These are phyloP conservation scores for Acleris holmiana DNA, from an alignment of 2,888 invertebrate species.

Conservation along the genomic window DNA sequence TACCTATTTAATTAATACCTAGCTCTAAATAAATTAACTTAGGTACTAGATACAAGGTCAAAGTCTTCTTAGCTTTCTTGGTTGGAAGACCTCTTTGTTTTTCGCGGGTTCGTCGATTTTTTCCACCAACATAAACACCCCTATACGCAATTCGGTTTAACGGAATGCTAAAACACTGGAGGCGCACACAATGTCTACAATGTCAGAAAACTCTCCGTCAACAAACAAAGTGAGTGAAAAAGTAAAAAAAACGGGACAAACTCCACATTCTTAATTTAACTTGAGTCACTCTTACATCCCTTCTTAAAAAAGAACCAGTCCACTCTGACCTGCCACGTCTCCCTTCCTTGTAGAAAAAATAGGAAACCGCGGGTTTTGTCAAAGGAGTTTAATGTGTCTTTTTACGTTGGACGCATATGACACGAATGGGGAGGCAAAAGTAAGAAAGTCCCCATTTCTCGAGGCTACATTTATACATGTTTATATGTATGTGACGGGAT, in stretches of 20 bases:
- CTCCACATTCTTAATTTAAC: slow-evolving; percentile 85
- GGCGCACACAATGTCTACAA: slow-evolving; percentile 75
- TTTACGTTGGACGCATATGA: slow-evolving; percentile 63
- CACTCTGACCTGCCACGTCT: slow-evolving; percentile 45
- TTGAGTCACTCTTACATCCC: slow-evolving; percentile 83
- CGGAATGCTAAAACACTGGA: slow-evolving; percentile 42
- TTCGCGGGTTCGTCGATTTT: too few relatives aligned
- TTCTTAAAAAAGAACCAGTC: slow-evolving; percentile 60
- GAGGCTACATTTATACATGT: slow-evolving; percentile 62
- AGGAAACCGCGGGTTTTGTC: slow-evolving; percentile 39
- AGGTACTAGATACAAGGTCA: too few relatives aligned
- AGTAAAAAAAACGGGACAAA: slow-evolving; percentile 68
- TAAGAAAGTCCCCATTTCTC: slow-evolving; percentile 75
- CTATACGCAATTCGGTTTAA: slow-evolving; percentile 8
- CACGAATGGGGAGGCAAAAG: slow-evolving; percentile 65
- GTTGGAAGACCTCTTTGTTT: too few relatives aligned
- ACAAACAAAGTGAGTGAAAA: slow-evolving; percentile 77
- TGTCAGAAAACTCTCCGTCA: slow-evolving; percentile 82
- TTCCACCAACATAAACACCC: background rate
- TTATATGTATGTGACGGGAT: slow-evolving; percentile 68
- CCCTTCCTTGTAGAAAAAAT: slow-evolving; percentile 20
- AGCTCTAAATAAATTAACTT: too few relatives aligned
- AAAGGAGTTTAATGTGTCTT: slow-evolving; percentile 50
- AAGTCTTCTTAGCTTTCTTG: too few relatives aligned
- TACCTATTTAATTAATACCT: too few relatives aligned